phyloP scores from a whole-genome alignment of 2,888 invertebrate species.

The Chromoteleia sp. region DNA sequence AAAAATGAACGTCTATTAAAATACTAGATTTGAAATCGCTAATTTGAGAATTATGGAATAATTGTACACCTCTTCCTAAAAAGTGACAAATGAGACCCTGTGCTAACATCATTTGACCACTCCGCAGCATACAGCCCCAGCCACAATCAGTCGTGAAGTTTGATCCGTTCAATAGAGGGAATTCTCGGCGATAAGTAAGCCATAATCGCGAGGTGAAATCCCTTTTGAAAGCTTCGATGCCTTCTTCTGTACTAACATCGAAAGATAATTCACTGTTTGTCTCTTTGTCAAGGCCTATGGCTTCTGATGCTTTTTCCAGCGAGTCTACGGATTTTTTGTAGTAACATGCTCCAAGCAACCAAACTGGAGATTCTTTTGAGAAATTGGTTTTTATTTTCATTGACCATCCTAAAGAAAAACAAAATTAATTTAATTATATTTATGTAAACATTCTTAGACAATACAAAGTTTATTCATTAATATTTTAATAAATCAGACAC shows the following conservation, averaged over 20 bases:
- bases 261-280: constrained; percentile 80
- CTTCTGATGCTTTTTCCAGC: constrained; percentile 80
- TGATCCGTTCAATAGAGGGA: constrained; percentile 92
- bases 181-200: constrained; percentile 95
- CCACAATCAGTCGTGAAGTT: constrained; percentile 95
- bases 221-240: constrained; percentile 92
- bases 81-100: constrained; percentile 94
- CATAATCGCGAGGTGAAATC: constrained; percentile 94
- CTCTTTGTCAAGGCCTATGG: constrained; percentile 77
- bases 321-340: constrained; percentile 87
- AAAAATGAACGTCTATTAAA: too few relatives aligned
- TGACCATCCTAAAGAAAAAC: constrained; percentile 87
- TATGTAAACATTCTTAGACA: too few relatives aligned
- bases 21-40: too few relatives aligned
- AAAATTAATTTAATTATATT: neutral
- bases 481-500: too few relatives aligned
- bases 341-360: constrained; percentile 93
- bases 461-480: too few relatives aligned
- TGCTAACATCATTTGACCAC: constrained; percentile 96
- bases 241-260: constrained; percentile 84
- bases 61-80: constrained; percentile 89
- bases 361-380: constrained; percentile 95
- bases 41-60: too few relatives aligned
- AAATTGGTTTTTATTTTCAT: constrained; percentile 91
- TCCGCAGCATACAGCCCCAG: constrained; percentile 96